Conservation (phyloP, 2,797 vertebrate species). For the Tokudaia tokunoshimensis region DNA sequence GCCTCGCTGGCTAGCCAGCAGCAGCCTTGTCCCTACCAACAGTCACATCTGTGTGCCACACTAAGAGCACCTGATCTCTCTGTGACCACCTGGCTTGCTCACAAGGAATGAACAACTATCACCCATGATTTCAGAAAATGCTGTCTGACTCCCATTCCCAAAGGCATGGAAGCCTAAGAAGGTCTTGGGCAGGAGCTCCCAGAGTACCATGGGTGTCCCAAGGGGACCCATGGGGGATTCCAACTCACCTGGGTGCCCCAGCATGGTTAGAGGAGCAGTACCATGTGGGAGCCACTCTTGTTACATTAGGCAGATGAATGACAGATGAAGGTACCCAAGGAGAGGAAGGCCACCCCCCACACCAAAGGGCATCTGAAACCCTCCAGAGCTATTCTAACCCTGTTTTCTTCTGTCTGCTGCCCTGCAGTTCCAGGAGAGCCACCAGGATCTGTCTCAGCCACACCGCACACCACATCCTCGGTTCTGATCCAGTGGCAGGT, state of each 20-base stretch:
- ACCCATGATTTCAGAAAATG: neutral
- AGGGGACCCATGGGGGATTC: neutral
- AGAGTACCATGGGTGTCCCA: rapidly evolving
- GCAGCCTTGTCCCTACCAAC: neutral
- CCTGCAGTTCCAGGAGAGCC: constrained; percentile 94
- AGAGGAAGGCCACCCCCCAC: too few relatives aligned
- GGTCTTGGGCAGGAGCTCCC: neutral
- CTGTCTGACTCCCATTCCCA: neutral
- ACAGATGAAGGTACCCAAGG: neutral
- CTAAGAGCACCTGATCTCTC: neutral
- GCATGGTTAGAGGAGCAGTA: neutral
- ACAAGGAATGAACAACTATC: neutral
- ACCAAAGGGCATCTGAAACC: rapidly evolving
- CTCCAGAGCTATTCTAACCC: neutral
- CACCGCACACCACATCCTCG: constrained; percentile 96
- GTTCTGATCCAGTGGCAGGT: constrained; percentile 98
- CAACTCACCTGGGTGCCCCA: rapidly evolving
- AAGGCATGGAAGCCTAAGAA: neutral
- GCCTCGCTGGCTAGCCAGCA: neutral
- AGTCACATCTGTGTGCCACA: rapidly evolving
- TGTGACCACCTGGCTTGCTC: neutral
- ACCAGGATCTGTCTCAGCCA: constrained; percentile 93
- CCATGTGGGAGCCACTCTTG: too few relatives aligned
- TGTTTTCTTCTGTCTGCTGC: neutral
- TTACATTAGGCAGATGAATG: neutral